Base-by-base conservation (phyloP, 2,888 invertebrate genomes). In the Heteropelma amictum region DNA sequence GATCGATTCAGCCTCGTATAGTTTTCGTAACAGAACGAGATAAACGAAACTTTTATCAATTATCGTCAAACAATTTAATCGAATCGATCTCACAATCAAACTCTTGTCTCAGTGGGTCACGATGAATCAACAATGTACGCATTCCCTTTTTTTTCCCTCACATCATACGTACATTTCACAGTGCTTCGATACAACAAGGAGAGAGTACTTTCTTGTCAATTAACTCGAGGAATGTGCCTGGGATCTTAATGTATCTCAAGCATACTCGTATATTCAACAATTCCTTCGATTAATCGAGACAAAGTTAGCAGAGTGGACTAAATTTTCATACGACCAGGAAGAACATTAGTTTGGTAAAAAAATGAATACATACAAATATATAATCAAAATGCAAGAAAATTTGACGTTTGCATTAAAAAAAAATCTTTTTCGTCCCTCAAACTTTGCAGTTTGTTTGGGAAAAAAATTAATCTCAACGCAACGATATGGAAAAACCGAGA, bases 21-120 rank as follows among this genome's bases (percentile, higher is more conserved):
- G 1, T 42, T 28, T 28, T n/a, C 0, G n/a, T 12, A 30, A n/a
- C n/a, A n/a, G n/a, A n/a, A n/a, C n/a, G n/a, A n/a, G n/a, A n/a
- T n/a, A n/a, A n/a, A n/a, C n/a, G n/a, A n/a, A n/a, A n/a, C n/a
- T n/a, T n/a, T n/a, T 8, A 63, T 56, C 35, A 33, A 56, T 42
- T 14, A 72, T 63, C 61, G 35, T 33, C 14, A 21, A 30, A 6
- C 3, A 49, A 23, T 56, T 49, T 63, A 2, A 54, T n/a, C 28
- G 10, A 8, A 40, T 7, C 40, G 49, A 49, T 72, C 61, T 23
- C 17, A 23, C 45, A 47, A 73, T 60, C 56, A 33, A 28, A 30
- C 4, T 60, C 60, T 64, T 47, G 45, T 60, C 63, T 69, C 30
- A 60, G 42, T 69, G 58, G 69, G 58, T 70, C 60, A 47, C 45